Base-by-base conservation (phyloP, 53 echinoderm and acorn worm genomes). In the Paracentrotus lividus region DNA sequence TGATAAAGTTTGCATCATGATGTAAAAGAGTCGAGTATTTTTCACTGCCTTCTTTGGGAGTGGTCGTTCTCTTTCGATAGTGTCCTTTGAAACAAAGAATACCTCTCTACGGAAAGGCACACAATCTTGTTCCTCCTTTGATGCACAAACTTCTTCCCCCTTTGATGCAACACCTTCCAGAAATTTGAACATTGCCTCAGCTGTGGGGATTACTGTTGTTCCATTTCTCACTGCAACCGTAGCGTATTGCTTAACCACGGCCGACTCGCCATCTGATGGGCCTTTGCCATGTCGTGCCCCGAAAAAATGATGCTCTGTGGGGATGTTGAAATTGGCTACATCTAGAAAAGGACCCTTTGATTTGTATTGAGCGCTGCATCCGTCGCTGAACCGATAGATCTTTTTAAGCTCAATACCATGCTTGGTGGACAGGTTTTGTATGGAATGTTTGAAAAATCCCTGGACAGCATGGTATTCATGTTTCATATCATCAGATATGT, bases 231-330 rank as follows among this genome's bases (percentile, higher is more conserved):
- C 55, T 10, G 55, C 55, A 2, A 15, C 18, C 1, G 55, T 16
- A 2, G 55, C 55, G 15, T 2, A 18, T 9, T 23, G 49, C 21
- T 49, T 84, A 0, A 49, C 49, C 0, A 84, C 84, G 24, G 49
- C 84, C 2, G 84, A 84, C 49, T 84, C 49, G 3, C 84, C 49
- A 26, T 84, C n/a, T 36, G 49, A 49, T 45, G 49, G 47, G 0
- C 49, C 45, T 26, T 84, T 84, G 42, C 84, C 84, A 84, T 84
- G 84, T 0, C 84, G 0, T 26, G 84, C 45, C n/a, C 84, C 49
- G 29, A 47, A 84, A 49, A 84, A 84, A 10, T 49, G 84, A 7
- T 84, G 49, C 29, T 84, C 84, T 26, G 49, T 47, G 38, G 84
- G 84, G 21, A 49, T 51, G n/a, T 49, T 4, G 14, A 10, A 24